phyloP scores from a whole-genome alignment of 2,113 vertebrate genomes.

The Stomatorhinus ivindoensis region DNA sequence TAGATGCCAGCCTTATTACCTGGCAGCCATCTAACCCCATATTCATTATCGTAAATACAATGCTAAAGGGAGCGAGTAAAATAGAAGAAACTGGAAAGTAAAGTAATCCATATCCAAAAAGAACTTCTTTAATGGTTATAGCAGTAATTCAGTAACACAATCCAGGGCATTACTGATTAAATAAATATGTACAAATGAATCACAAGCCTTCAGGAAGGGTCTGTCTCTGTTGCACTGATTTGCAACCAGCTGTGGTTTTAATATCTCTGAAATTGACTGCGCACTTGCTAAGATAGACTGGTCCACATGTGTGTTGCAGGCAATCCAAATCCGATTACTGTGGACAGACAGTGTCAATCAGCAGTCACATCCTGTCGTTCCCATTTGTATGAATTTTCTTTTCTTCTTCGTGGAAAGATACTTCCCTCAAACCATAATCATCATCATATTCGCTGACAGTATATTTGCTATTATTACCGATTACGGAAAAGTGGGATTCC shows the following conservation, averaged over 20 bases:
- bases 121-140: background rate
- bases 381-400: background rate
- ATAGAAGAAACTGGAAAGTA: background rate
- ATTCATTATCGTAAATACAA: background rate
- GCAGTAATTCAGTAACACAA: background rate
- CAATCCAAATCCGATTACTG: background rate
- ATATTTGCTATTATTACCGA: background rate
- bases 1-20: background rate
- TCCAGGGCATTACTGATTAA: background rate
- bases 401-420: background rate
- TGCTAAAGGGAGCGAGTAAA: background rate
- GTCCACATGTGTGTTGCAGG: background rate
- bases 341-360: background rate
- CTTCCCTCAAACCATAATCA: background rate
- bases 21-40: background rate
- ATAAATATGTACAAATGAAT: background rate
- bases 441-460: background rate
- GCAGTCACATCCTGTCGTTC: background rate
- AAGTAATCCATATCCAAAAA: background rate
- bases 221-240: background rate
- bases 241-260: background rate
- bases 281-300: background rate
- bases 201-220: background rate
- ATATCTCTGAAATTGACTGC: background rate
- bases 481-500: background rate